Percentiles rank a stretch among this genome's conserved stretches.
These are phyloP conservation scores for Stercorarius parasiticus DNA, from an alignment of 2,113 vertebrate species.

Conservation along the genomic window DNA sequence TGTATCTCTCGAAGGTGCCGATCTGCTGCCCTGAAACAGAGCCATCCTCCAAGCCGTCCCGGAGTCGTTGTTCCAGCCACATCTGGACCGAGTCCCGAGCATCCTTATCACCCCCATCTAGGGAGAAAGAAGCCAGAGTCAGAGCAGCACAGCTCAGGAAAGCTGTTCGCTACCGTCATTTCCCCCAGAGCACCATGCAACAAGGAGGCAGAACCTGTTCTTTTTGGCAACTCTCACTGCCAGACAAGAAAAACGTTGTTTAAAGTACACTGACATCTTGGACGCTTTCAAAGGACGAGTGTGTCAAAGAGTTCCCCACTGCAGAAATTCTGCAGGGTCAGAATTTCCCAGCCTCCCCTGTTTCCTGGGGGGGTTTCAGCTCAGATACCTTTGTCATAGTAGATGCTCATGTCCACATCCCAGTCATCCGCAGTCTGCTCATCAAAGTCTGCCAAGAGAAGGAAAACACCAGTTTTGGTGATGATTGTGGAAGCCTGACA, in stretches of 20 bases:
- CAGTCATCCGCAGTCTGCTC: slow-evolving; percentile 95
- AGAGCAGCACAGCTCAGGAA: neutral
- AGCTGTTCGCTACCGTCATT: neutral
- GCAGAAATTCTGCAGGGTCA: neutral
- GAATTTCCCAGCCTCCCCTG: neutral
- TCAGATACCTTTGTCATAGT: slow-evolving; percentile 91
- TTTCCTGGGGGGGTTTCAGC: neutral
- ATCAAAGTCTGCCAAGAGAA: slow-evolving; percentile 88
- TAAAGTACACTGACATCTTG: neutral
- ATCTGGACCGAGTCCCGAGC: slow-evolving; percentile 88
- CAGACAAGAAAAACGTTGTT: neutral
- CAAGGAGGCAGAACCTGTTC: slow-evolving; percentile 24
- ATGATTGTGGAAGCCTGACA: neutral
- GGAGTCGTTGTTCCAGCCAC: slow-evolving; percentile 84
- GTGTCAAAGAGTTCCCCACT: neutral
- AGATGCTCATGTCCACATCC: slow-evolving; percentile 98
- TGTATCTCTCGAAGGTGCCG: slow-evolving; percentile 89
- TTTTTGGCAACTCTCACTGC: neutral
- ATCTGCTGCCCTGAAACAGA: slow-evolving; percentile 73
- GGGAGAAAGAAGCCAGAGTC: neutral
- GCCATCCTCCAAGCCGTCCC: slow-evolving; percentile 79
- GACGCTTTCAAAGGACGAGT: neutral
- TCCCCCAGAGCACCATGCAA: neutral
- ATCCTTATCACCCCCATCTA: slow-evolving; percentile 94
- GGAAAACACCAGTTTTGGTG: neutral